Evolutionary conservation across 1,140 invertebrate species (phyloP).

Genomic region (Acromyrmex charruanus): DNA sequence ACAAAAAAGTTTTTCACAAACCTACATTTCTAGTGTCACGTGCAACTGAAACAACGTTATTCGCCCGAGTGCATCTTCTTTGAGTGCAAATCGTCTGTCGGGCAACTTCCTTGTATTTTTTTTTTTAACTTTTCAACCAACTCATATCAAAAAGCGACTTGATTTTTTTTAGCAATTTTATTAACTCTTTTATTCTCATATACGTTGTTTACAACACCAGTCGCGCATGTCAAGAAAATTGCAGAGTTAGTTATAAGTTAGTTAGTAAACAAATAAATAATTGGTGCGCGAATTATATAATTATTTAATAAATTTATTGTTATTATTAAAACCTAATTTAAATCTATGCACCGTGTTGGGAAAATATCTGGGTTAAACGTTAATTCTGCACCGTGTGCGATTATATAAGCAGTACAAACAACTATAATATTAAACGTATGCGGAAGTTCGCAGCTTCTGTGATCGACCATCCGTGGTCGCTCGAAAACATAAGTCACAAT

Average conservation of each 20-base stretch:
- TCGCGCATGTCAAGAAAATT: conserved; percentile 19
- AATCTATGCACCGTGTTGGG: background rate
- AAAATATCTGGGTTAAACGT: conserved; percentile 30
- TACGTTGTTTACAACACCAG: conserved; percentile 8
- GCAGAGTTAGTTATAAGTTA: background rate
- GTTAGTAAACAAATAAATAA: background rate
- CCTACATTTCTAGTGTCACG: conserved; percentile 45
- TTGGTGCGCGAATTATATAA: background rate
- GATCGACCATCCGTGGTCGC: too few species aligned
- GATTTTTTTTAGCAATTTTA: conserved; percentile 33
- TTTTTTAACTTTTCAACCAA: conserved; percentile 9
- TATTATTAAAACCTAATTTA: conserved; percentile 28
- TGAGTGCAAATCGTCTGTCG: conserved; percentile 46
- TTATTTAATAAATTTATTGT: too few species aligned
- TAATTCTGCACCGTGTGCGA: too few species aligned
- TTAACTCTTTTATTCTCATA: background rate
- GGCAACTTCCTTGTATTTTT: background rate
- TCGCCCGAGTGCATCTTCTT: conserved; percentile 51
- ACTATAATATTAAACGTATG: too few species aligned
- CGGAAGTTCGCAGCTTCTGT: too few species aligned
- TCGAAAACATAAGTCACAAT: too few species aligned
- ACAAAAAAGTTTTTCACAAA: conserved; percentile 54
- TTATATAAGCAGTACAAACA: too few species aligned
- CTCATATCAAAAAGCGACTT: background rate
- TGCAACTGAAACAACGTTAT: conserved; percentile 53